Evolutionary conservation across 35 echinoderm and acorn worm genomes (phyloP).

Genomic region (Hemicentrotus pulcherrimus): DNA sequence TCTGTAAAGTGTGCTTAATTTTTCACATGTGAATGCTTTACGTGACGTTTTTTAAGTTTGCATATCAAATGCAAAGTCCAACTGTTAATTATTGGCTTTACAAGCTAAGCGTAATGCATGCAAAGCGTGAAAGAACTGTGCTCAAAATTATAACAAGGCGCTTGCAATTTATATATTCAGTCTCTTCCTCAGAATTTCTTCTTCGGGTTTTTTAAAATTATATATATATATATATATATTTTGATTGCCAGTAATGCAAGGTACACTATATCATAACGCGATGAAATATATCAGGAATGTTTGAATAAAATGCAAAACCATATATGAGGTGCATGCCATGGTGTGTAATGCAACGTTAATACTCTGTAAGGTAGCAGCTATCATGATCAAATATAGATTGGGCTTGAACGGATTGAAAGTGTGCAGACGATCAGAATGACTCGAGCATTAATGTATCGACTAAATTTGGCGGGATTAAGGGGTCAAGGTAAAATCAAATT

Average conservation of each 20-base stretch:
- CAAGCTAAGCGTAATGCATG: too few species aligned
- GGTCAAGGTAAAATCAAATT: not conserved
- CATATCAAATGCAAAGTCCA: too few species aligned
- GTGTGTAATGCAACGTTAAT: not conserved
- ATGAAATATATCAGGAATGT: not conserved
- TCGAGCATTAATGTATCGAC: conserved; percentile 17
- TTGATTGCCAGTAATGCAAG: not conserved
- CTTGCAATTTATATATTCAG: not conserved
- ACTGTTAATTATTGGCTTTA: too few species aligned
- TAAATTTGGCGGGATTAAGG: not conserved
- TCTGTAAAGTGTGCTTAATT: too few species aligned
- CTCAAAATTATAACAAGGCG: not conserved
- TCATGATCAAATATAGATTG: not conserved
- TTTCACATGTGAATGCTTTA: too few species aligned
- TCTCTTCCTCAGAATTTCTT: not conserved
- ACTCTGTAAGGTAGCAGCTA: not conserved
- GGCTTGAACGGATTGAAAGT: not conserved
- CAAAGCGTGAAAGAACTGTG: too few species aligned
- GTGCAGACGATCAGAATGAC: not conserved
- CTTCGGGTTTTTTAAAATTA: not conserved
- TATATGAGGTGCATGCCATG: not conserved
- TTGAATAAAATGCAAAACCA: not conserved
- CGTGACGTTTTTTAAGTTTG: too few species aligned
- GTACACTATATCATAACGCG: not conserved
- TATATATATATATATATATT: too few species aligned